Percentiles rank a stretch among this genome's conserved stretches.
Evolutionary conservation across 2,797 vertebrate genomes (phyloP).

Genomic region (Hirundo rustica): DNA sequence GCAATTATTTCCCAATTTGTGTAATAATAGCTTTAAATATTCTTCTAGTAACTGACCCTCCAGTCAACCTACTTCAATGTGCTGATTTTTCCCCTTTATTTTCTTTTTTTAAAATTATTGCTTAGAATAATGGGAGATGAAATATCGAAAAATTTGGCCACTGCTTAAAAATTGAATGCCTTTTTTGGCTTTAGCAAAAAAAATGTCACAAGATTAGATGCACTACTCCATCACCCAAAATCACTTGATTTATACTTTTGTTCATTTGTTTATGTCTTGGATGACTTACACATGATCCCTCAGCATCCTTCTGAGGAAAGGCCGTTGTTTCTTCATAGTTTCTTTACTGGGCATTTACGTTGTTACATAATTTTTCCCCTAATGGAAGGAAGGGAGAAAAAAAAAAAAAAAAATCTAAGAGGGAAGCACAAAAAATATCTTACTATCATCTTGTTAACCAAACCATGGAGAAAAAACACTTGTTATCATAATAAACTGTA

Average conservation of each 20-base stretch:
- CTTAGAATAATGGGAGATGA: not conserved
- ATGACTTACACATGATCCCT: not conserved
- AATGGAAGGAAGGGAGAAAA: not conserved
- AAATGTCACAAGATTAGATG: not conserved
- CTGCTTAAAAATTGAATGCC: not conserved
- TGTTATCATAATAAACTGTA: not conserved
- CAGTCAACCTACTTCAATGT: not conserved
- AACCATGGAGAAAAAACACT: not conserved
- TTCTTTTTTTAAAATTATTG: not conserved
- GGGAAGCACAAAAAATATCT: not conserved
- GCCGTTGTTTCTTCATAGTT: not conserved
- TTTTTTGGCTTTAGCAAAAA: not conserved
- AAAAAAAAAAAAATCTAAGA: not conserved
- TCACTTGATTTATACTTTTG: not conserved
- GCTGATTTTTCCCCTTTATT: not conserved
- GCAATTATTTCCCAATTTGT: not conserved
- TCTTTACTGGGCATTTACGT: not conserved
- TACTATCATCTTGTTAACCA: not conserved
- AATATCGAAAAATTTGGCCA: not conserved
- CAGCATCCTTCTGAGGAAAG: not conserved
- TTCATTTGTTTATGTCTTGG: not conserved
- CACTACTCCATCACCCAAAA: not conserved
- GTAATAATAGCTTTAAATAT: not conserved
- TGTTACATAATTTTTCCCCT: not conserved
- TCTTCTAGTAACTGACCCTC: not conserved